A percentile compares a stretch with the other conserved stretches of the same genome.
Evolutionary conservation across 1,140 invertebrate species (phyloP).

Genomic region (Archegozetes longisetosus): DNA sequence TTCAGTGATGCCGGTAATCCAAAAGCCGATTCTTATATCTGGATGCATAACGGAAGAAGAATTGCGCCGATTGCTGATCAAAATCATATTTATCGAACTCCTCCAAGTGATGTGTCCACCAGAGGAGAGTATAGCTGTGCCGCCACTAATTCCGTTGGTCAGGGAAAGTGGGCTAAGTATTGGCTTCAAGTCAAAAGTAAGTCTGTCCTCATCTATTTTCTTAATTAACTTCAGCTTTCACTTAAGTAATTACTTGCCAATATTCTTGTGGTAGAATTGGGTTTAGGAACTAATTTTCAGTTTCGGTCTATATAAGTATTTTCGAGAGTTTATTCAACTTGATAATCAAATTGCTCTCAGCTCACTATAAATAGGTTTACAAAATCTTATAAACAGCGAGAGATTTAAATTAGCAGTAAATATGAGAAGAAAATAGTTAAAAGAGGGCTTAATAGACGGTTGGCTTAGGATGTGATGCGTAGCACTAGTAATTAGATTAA

Average conservation of each 20-base stretch:
- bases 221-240: background rate
- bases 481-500: too few species aligned
- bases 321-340: too few species aligned
- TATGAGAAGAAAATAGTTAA: too few species aligned
- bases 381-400: too few species aligned
- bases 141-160: slow-evolving; percentile 61
- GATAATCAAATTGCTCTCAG: too few species aligned
- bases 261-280: slow-evolving; percentile 20
- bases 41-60: slow-evolving; percentile 17
- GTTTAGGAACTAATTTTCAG: too few species aligned
- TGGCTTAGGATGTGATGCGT: too few species aligned
- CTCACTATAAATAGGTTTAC: too few species aligned
- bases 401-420: too few species aligned
- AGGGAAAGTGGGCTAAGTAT: slow-evolving; percentile 48
- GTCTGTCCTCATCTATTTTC: slow-evolving; percentile 12
- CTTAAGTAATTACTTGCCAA: slow-evolving; percentile 3
- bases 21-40: slow-evolving; percentile 33
- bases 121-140: slow-evolving; percentile 70
- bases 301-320: too few species aligned
- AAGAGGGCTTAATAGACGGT: too few species aligned
- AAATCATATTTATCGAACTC: slow-evolving; percentile 3
- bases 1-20: slow-evolving; percentile 63
- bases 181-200: slow-evolving; percentile 60
- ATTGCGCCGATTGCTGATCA: slow-evolving; percentile 1
- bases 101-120: slow-evolving; percentile 40